Evolutionary conservation across 1,140 invertebrate species (phyloP).

Genomic region (Zaprionus vittiger): DNA sequence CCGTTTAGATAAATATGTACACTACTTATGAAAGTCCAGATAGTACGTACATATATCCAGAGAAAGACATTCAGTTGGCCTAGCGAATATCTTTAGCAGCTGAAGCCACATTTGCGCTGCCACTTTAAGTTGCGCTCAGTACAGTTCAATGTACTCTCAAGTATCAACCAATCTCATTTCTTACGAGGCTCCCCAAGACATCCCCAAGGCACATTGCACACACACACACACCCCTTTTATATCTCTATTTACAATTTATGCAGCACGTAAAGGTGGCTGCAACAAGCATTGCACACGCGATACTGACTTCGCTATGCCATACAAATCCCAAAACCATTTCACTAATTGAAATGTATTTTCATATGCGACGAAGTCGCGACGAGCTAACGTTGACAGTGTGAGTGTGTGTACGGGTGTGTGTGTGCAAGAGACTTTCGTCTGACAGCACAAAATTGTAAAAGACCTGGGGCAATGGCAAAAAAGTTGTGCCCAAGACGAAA

Average conservation of each 20-base stretch:
- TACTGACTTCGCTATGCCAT: conserved; percentile 53
- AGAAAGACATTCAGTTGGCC: neutral
- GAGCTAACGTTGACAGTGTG: conserved; percentile 17
- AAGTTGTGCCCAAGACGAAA: conserved; percentile 31
- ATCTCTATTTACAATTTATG: conserved; percentile 78
- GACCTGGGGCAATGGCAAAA: conserved; percentile 66
- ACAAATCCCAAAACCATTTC: conserved; percentile 83
- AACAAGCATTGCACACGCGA: conserved; percentile 67
- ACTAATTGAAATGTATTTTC: conserved; percentile 84
- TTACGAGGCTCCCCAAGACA: neutral
- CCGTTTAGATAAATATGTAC: conserved; percentile 42
- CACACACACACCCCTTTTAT: conserved; percentile 40
- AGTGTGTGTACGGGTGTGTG: conserved; percentile 10
- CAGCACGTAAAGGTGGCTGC: conserved; percentile 73
- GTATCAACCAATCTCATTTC: conserved; percentile 30
- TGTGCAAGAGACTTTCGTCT: conserved; percentile 64
- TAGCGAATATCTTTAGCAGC: neutral
- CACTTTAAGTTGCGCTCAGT: conserved; percentile 26
- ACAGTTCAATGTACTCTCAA: conserved; percentile 63
- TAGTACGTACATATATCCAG: conserved; percentile 9
- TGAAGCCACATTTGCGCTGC: neutral
- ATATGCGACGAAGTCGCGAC: conserved; percentile 57
- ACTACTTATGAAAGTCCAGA: conserved; percentile 15
- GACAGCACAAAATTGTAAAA: conserved; percentile 63
- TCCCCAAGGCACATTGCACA: conserved; percentile 34